Evolutionary conservation across 2,113 vertebrate species (phyloP).

Genomic region (Sisor rabdophorus): DNA sequence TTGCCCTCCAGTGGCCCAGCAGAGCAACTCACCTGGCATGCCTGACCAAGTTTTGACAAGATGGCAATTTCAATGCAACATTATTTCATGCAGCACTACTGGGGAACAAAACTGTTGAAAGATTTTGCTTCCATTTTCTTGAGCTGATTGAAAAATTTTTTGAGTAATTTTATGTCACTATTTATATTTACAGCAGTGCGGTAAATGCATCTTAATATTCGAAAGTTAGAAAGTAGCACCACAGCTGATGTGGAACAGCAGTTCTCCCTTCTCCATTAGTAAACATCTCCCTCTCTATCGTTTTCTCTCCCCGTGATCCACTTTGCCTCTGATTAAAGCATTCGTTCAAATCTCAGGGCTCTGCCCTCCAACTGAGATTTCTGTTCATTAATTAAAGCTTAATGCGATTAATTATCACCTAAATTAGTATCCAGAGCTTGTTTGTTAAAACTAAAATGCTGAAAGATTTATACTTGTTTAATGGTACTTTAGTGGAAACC

Average conservation of each 20-base stretch:
- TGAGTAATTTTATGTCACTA: constrained; percentile 23
- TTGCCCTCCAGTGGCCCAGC: no score
- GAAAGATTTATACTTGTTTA: constrained; percentile 44
- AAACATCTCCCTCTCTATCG: constrained; percentile 35
- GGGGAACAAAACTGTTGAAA: background rate
- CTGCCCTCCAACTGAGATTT: constrained; percentile 54
- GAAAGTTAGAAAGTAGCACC: background rate
- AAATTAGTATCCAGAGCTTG: constrained; percentile 49
- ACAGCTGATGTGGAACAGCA: constrained; percentile 22
- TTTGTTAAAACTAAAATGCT: constrained; percentile 47
- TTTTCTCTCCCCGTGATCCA: constrained; percentile 43
- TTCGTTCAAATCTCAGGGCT: constrained; percentile 50
- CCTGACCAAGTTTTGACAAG: no score
- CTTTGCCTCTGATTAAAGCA: constrained; percentile 53
- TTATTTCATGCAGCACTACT: background rate
- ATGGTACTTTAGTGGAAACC: constrained; percentile 11
- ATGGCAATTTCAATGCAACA: background rate
- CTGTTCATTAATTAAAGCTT: constrained; percentile 56
- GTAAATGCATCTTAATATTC: background rate
- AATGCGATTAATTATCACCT: constrained; percentile 54
- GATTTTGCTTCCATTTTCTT: no score
- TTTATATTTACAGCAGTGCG: constrained; percentile 16
- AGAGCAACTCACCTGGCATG: no score
- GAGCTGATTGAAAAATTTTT: no score
- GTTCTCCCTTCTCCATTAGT: constrained; percentile 38